These are phyloP conservation scores for Chloebia gouldiae DNA, from an alignment of 2,113 vertebrate species.

Conservation along the genomic window DNA sequence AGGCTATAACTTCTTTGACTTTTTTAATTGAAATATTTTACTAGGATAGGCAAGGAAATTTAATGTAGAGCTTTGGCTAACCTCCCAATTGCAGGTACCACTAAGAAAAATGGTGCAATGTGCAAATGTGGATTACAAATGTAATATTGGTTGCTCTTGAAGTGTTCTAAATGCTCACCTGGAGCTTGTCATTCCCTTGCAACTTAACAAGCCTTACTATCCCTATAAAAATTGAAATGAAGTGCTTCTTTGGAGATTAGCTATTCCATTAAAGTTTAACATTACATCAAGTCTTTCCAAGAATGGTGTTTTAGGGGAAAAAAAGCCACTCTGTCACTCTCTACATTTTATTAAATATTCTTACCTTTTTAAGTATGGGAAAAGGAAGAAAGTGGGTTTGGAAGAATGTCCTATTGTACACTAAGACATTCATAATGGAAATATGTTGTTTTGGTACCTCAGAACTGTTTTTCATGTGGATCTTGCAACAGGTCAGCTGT, in stretches of 20 bases:
- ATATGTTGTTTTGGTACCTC: neutral
- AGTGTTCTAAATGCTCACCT: neutral
- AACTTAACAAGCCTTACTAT: neutral
- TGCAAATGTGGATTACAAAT: neutral
- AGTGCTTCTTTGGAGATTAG: neutral
- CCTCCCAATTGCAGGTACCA: neutral
- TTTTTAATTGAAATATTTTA: neutral
- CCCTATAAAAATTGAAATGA: neutral
- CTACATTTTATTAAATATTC: neutral
- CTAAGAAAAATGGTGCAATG: neutral
- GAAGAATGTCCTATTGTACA: neutral
- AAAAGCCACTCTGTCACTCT: neutral
- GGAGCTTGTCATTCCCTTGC: neutral
- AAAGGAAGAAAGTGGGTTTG: neutral
- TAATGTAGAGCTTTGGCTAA: neutral
- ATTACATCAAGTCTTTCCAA: neutral
- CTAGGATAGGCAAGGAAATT: neutral
- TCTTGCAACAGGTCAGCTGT: neutral
- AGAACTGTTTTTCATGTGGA: neutral
- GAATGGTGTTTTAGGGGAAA: neutral
- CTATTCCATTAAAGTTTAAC: neutral
- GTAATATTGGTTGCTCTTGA: neutral
- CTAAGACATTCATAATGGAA: neutral
- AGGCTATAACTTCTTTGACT: neutral
- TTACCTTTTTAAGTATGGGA: neutral